Base-by-base conservation (phyloP, 2,888 invertebrate genomes). In the Lithodes maja region DNA sequence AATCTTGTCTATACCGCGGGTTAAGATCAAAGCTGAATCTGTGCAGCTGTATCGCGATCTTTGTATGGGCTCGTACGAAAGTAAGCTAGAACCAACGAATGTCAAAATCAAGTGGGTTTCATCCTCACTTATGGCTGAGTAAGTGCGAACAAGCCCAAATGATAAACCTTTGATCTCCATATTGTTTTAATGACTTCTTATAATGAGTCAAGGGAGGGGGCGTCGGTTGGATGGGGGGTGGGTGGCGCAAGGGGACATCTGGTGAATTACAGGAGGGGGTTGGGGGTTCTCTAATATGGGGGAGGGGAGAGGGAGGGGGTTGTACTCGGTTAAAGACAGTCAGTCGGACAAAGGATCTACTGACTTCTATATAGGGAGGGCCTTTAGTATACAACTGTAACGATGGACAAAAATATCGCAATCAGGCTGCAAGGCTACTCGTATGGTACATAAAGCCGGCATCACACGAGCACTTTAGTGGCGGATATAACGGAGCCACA, bases 371-470 rank as follows among this genome's bases (percentile, higher is more conserved):
- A 33, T 33, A 87, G 69, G 79, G 84, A 84, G 88, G 88, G 88
- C 84, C 79, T 84, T 88, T 85, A 88, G 88, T 88, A 88, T 84
- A 88, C 81, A 81, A 88, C 84, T 88, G 79, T 81, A 88, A 81
- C 79, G 79, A 79, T 84, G 84, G 88, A 83, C 88, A 88, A 88
- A 33, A 86, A 88, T 88, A 88, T 81, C 74, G 84, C 84, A 84
- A 79, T 84, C 84, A 85, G 88, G 88, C 88, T 88, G 84, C 88
- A 80, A 84, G 88, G 88, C 88, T 88, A 85, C 77, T 88, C 81
- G 77, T 86, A 86, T 74, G 75, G 52, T 86, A 88, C 52, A 81
- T 84, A 88, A 88, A 61, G 33, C 33, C 33, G 33, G 33, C 33
- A 33, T 33, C 33, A 33, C 33, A 33, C 33, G 33, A 33, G 33